Conservation (phyloP, 1,140 invertebrate genomes). For the Planococcus citri region DNA sequence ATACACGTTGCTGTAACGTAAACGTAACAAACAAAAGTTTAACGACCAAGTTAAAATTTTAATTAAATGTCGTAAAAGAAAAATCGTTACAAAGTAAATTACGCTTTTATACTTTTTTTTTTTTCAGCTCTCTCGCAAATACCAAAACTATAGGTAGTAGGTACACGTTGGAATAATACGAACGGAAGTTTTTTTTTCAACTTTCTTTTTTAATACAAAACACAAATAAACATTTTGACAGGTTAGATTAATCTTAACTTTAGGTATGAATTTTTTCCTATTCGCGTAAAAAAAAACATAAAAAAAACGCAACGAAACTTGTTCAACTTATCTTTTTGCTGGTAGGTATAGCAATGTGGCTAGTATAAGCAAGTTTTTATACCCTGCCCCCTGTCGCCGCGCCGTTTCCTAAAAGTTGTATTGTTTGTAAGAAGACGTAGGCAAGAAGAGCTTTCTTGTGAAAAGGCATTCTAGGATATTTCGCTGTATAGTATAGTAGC, state of each 20-base stretch:
- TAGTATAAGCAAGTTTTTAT: too few relatives aligned
- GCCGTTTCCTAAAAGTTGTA: too few relatives aligned
- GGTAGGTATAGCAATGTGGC: too few relatives aligned
- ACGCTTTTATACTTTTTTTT: background rate
- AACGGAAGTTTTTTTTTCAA: background rate
- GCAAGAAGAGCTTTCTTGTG: too few relatives aligned
- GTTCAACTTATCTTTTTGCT: background rate
- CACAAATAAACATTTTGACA: background rate
- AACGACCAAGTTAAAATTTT: constrained; percentile 4
- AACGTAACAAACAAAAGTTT: background rate
- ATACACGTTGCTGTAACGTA: background rate
- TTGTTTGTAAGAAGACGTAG: too few relatives aligned
- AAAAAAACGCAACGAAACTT: background rate
- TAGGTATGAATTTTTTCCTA: background rate
- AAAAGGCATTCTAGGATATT: too few relatives aligned
- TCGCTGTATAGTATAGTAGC: too few relatives aligned
- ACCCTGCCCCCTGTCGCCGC: too few relatives aligned
- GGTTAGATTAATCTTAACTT: constrained; percentile 4
- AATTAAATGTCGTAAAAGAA: background rate
- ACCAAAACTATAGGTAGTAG: too few relatives aligned
- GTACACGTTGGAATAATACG: background rate
- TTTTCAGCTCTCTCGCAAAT: background rate
- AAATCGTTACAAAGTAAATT: constrained; percentile 8
- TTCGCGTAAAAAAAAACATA: background rate
- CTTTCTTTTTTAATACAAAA: background rate